Evolutionary conservation across 1,140 invertebrate species (phyloP), one percentile per base, ranked within the genome.

Genomic region (Papilio dardanus): DNA sequence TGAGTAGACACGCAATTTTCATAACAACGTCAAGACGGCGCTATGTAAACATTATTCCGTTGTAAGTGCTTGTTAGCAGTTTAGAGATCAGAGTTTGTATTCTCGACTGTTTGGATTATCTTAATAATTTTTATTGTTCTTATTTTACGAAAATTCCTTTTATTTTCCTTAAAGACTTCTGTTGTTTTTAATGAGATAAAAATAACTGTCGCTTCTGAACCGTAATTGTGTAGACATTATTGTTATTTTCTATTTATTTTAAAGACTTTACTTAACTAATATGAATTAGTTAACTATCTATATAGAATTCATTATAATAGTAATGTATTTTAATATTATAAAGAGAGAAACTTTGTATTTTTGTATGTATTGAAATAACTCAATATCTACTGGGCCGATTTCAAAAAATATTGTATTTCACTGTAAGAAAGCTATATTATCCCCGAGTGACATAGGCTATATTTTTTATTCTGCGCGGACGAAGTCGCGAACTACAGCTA

Each of bases 61-160:
- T 62, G 50, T 62, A 62, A 62, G 54, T 62, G 54, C 54, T 62
- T 62, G 54, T 62, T 62, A 62, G 24, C 54, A 62, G 54, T 62
- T 62, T 12, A 24, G 54, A 62, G 54, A 62, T 62, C 54, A 12
- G 24, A 62, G 54, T 62, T 62, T 62, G 54, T 58, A 58, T 62
- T 30, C 54, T 28, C 54, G 54, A 28, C 54, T 62, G 54, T 62
- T 62, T 62, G 21, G 54, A 62, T 62, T 62, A 62, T 62, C 24
- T 62, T 28, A 62, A 62, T 54, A 14, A 14, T 62, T 62, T 28
- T 62, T 62, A 62, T 62, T 30, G 21, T 62, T 50, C 5, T 62
- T 62, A 28, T 28, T 28, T 12, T 62, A 16, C 3, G 19, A 30
- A 62, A 28, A 28, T 28, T 28, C 14, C 54, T 28, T 28, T 28